Base-by-base conservation (phyloP, 2,113 vertebrate species). In the Nannospalax galili region DNA sequence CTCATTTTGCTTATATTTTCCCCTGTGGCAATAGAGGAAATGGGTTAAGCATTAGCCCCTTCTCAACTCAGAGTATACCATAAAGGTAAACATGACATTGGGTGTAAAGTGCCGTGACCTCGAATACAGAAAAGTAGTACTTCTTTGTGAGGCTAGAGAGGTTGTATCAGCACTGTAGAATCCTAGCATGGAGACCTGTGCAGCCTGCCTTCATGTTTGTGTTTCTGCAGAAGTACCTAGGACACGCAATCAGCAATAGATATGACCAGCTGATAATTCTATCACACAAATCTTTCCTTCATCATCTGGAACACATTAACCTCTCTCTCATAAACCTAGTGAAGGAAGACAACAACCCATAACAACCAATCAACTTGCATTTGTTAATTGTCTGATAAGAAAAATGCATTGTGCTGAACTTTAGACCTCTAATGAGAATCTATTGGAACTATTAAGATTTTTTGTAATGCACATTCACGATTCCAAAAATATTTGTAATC, bases 1-100 rank as follows among this genome's bases (percentile, higher is more conserved):
- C 22, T 81, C 91, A 88, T 91, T 97, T 96, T 95, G 96, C 94
- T 96, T 97, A 67, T 88, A 94, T 94, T 94, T 96, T 94, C 78
- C 96, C 96, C 96, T 65, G 82, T 97, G 87, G 96, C 91, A 91
- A 72, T 88, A 91, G 64, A 96, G 58, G 84, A 24, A 96, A 96
- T 92, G 84, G 82, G 72, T 74, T 92, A 84, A 95, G 80, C 89
- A 81, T 96, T 97, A 96, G 91, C 90, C 42, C 67, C 73, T 89
- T 95, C 94, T 93, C 35, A 77, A 94, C 80, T 93, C 79, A 78
- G 35, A 92, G 75, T 93, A 65, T 75, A 70, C 80, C 20, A 52
- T 94, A 56, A 93, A 93, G 87, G 90, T 95, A 95, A 94, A 90
- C 74, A 94, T 15, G 69, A 90, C 80, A 85, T 84, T 84, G 92